A percentile compares a stretch with the other conserved stretches of the same genome.
Conservation (phyloP, 2,113 vertebrate species). For the Chaetura pelagica region DNA sequence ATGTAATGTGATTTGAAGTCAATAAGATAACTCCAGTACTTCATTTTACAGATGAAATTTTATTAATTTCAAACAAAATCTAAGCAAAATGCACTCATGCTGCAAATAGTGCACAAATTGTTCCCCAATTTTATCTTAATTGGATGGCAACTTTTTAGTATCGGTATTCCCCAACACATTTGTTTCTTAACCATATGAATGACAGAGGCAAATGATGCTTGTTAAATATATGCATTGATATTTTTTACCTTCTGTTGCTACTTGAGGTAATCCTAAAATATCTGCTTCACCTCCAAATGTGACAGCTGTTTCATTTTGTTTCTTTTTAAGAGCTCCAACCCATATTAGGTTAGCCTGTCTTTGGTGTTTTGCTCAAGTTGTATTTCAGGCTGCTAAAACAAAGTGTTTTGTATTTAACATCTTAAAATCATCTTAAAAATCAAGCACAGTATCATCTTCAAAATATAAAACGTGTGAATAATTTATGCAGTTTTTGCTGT, state of each 20-base stretch:
- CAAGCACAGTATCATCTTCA: conserved; percentile 48
- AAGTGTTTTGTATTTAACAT: conserved; percentile 42
- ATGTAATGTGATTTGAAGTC: conserved; percentile 38
- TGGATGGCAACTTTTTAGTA: conserved; percentile 10
- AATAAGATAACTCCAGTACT: background rate
- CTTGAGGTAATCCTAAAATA: conserved; percentile 42
- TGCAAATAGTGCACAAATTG: background rate
- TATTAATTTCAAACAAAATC: conserved; percentile 32
- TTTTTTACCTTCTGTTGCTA: conserved; percentile 60
- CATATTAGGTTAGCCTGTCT: conserved; percentile 27
- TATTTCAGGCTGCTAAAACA: conserved; percentile 41
- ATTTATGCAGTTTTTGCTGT: conserved; percentile 73
- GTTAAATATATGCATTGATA: conserved; percentile 35
- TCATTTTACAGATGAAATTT: conserved; percentile 12
- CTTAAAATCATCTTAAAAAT: conserved; percentile 69
- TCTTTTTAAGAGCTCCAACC: conserved; percentile 1
- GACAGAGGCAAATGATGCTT: conserved; percentile 32
- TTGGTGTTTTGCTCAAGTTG: conserved; percentile 2
- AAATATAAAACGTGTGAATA: conserved; percentile 71
- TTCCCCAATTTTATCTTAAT: conserved; percentile 9
- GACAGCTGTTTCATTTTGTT: background rate
- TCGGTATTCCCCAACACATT: background rate
- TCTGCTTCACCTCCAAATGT: conserved; percentile 19
- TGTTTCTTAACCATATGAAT: conserved; percentile 36
- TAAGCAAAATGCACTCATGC: background rate